Evolutionary conservation across 2,888 invertebrate genomes (phyloP), one percentile per base, ranked within the genome.

Genomic region (Cyaniris semiargus): DNA sequence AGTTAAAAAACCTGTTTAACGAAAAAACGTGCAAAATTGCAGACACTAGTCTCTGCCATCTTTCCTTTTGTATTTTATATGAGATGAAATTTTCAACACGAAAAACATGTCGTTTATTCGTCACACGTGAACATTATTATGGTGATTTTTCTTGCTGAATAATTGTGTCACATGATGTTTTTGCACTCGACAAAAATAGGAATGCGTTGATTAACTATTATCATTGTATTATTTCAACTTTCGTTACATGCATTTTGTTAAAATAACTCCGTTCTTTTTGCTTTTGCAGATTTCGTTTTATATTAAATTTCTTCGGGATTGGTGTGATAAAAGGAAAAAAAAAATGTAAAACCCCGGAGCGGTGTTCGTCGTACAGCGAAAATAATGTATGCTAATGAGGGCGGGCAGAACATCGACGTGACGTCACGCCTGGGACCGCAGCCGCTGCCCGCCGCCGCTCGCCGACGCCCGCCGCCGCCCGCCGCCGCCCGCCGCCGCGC

Each of bases 311-410:
- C 81, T 84, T 83, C 84, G 81, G 82, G 81, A 75, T 82, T 84
- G 84, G 84, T 86, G 84, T 13, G 88, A 87, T 85, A 89, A 89
- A 87, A 89, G 89, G 27, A 53, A 66, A 90, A 53, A 66, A 90
- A 92, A 89, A 87, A 88, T 85, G 82, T 86, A 88, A 89, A 89
- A 88, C 86, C 89, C 87, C 83, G 89, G 87, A 87, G 88, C 90
- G 82, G 86, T 85, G 86, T 84, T 86, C 87, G 86, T 87, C 88
- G 90, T 90, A 92, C 89, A 88, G 90, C 86, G 88, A 90, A 90
- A 90, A 92, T 94, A 93, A 94, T 93, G 89, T 93, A 93, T 93
- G 94, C 88, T 93, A 93, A 94, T 93, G 92, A 93, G 90, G 87
- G 88, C 88, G 85, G 87, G 87, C 85, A 85, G 87, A 86, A 86